Evolutionary conservation across 2,113 vertebrate genomes (phyloP).

Genomic region (Melanocharis versteri): DNA sequence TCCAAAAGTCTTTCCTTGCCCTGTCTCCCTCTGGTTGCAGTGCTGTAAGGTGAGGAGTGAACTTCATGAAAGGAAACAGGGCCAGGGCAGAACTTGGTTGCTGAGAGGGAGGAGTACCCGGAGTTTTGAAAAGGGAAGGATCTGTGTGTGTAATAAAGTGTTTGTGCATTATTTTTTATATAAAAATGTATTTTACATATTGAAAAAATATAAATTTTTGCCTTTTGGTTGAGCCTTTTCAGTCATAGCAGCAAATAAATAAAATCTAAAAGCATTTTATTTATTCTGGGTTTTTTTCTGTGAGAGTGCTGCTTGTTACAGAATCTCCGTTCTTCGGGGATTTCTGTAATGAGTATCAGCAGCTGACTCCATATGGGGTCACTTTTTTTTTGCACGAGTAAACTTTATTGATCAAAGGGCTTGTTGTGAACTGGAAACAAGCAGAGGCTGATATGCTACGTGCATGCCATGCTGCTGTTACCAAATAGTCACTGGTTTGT

Average conservation of each 20-base stretch:
- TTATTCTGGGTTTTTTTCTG: not conserved
- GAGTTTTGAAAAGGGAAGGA: not conserved
- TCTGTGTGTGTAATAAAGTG: not conserved
- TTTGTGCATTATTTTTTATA: not conserved
- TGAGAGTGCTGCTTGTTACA: not conserved
- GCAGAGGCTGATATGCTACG: not conserved
- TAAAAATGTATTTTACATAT: not conserved
- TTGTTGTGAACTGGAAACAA: not conserved
- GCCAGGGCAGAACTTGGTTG: not conserved
- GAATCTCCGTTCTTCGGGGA: fast-evolving
- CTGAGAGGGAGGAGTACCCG: not conserved
- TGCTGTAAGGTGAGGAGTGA: not conserved
- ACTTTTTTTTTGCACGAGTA: not conserved
- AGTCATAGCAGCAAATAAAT: not conserved
- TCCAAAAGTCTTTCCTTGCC: not conserved
- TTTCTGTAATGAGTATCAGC: not conserved
- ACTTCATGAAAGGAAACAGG: not conserved
- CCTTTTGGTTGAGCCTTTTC: not conserved
- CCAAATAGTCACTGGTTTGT: not conserved
- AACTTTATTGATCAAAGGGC: not conserved
- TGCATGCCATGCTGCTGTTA: not conserved
- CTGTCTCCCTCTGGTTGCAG: not conserved
- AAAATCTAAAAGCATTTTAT: not conserved
- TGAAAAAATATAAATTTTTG: not conserved
- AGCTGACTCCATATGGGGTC: not conserved